Conservation (phyloP, 1,140 invertebrate species). For the Littorina saxatilis region DNA sequence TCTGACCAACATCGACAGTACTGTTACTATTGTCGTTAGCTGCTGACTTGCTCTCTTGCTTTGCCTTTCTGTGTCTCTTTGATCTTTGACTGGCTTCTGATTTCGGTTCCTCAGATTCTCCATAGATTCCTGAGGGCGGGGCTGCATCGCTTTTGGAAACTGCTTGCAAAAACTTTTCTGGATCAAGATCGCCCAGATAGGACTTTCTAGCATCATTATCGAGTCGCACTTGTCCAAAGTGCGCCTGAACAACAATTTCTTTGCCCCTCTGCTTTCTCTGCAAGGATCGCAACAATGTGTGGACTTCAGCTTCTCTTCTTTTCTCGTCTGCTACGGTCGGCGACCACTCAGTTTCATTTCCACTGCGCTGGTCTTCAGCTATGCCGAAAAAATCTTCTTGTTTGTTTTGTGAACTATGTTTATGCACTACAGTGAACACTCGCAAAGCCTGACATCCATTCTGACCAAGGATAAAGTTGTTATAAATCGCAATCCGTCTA, state of each 20-base stretch:
- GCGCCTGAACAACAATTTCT: neutral
- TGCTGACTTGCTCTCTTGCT: too few species aligned
- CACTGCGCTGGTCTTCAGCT: neutral
- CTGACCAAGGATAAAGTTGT: neutral
- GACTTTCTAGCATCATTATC: neutral
- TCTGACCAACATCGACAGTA: too few species aligned
- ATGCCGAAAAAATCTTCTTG: slow-evolving; percentile 31
- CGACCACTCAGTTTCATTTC: neutral
- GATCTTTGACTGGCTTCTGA: too few species aligned
- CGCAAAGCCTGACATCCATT: neutral
- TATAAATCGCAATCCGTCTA: neutral
- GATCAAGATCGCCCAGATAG: neutral
- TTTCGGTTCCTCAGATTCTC: too few species aligned
- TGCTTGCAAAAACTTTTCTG: slow-evolving; percentile 1
- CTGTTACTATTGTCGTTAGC: too few species aligned
- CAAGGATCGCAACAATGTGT: neutral
- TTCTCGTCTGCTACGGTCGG: neutral
- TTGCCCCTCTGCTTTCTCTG: neutral
- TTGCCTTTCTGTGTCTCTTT: too few species aligned
- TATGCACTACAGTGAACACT: neutral
- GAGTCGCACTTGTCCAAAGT: slow-evolving; percentile 18
- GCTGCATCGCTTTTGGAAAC: neutral
- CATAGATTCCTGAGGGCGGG: too few species aligned
- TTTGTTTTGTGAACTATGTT: neutral
- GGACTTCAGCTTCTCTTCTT: neutral